Conservation (phyloP, 2,797 vertebrate species). For the Gymnocypris eckloni region DNA sequence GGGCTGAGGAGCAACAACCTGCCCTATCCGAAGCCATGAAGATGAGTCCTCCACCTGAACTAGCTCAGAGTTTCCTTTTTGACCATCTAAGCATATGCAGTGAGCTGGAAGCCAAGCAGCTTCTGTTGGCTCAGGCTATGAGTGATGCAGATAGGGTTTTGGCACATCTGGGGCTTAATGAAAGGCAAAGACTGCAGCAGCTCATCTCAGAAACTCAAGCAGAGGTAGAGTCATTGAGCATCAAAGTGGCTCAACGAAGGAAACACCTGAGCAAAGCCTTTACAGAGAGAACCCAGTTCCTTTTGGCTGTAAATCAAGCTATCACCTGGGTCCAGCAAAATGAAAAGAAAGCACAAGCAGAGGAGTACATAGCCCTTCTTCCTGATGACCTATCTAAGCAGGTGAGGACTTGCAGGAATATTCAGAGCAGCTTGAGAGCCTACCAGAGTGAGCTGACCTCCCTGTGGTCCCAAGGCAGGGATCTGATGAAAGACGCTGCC, state of each 20-base stretch:
- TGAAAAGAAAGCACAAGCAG: slow-evolving; percentile 83
- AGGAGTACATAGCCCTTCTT: slow-evolving; percentile 90
- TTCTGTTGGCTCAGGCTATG: slow-evolving; percentile 84
- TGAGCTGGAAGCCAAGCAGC: slow-evolving; percentile 91
- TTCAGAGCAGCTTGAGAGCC: slow-evolving; percentile 86
- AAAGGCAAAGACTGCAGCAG: slow-evolving; percentile 90
- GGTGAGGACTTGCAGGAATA: slow-evolving; percentile 82
- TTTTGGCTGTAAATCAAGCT: slow-evolving; percentile 88
- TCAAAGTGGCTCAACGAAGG: slow-evolving; percentile 87
- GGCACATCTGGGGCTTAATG: slow-evolving; percentile 88
- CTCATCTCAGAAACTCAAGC: slow-evolving; percentile 85
- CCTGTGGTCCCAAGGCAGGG: slow-evolving; percentile 92
- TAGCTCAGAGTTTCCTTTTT: slow-evolving; percentile 91
- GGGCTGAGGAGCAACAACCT: slow-evolving; percentile 92
- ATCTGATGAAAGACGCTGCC: slow-evolving; percentile 88
- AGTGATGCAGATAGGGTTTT: slow-evolving; percentile 90
- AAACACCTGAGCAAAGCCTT: slow-evolving; percentile 94
- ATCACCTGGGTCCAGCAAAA: slow-evolving; percentile 91
- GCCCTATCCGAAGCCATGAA: slow-evolving; percentile 85
- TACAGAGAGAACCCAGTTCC: slow-evolving; percentile 94
- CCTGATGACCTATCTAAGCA: slow-evolving; percentile 93
- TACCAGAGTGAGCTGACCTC: slow-evolving; percentile 89
- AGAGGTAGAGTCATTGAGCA: slow-evolving; percentile 84
- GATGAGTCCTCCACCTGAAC: slow-evolving; percentile 90
- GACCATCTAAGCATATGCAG: slow-evolving; percentile 92